phyloP scores from a whole-genome alignment of 2,797 vertebrate species.

The Pseudochromis fuscus region DNA sequence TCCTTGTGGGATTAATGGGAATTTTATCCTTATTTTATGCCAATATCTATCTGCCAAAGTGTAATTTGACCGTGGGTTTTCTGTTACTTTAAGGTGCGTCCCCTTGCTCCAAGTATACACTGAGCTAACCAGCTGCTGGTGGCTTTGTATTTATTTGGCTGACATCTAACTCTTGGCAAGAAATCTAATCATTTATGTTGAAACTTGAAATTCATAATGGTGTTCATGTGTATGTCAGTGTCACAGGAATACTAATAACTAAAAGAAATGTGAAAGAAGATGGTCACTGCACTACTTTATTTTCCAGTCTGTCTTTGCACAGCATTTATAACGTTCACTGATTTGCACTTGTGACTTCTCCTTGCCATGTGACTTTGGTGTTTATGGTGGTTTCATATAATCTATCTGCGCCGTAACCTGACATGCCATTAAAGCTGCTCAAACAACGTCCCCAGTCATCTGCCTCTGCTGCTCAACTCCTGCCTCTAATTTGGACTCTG shows the following conservation, averaged over 20 bases:
- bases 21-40: no score
- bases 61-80: no score
- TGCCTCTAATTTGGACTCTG: conserved; percentile 66
- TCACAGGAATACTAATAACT: background rate
- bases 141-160: no score
- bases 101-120: no score
- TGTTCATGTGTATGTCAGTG: background rate
- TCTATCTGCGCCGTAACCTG: conserved; percentile 25
- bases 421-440: conserved; percentile 33
- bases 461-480: conserved; percentile 36
- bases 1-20: no score
- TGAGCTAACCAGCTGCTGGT: no score
- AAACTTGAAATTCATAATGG: no score
- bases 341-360: conserved; percentile 1
- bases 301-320: background rate
- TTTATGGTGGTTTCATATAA: conserved; percentile 33
- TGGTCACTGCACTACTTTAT: background rate
- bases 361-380: conserved; percentile 1
- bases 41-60: no score
- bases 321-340: conserved; percentile 5
- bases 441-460: conserved; percentile 62
- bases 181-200: no score
- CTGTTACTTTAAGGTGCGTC: no score
- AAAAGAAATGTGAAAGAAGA: background rate
- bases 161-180: no score